Percentiles rank a stretch among this genome's conserved stretches.
These are phyloP conservation scores for Tyrophagus putrescentiae DNA, from an alignment of 1,140 invertebrate species.

Conservation along the genomic window DNA sequence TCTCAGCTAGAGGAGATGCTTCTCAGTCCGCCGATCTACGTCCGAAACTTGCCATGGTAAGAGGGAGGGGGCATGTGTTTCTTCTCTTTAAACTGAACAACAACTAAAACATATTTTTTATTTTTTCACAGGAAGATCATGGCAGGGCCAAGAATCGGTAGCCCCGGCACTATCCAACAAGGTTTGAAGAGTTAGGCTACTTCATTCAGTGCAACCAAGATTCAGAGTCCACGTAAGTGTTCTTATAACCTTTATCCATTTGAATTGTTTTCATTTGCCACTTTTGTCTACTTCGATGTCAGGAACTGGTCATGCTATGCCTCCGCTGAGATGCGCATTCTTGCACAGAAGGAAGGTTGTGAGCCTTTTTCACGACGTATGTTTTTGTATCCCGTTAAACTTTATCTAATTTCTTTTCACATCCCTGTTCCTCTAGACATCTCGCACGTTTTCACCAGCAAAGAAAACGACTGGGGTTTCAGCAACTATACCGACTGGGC, in stretches of 20 bases:
- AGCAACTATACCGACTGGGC: slow-evolving; percentile 87
- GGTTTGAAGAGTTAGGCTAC: slow-evolving; percentile 64
- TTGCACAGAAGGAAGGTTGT: slow-evolving; percentile 66
- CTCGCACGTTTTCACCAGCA: slow-evolving; percentile 64
- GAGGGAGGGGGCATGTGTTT: neutral
- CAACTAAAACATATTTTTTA: neutral
- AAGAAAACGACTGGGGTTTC: slow-evolving; percentile 98
- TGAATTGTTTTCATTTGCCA: neutral
- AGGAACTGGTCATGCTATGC: slow-evolving; percentile 91
- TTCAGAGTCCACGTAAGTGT: slow-evolving; percentile 56
- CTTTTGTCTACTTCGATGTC: slow-evolving; percentile 12
- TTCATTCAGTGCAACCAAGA: slow-evolving; percentile 68
- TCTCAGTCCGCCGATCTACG: slow-evolving; percentile 75
- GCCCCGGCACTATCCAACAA: slow-evolving; percentile 49
- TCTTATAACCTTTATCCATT: neutral
- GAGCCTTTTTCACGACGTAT: slow-evolving; percentile 63
- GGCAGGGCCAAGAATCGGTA: slow-evolving; percentile 92
- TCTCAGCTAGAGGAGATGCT: slow-evolving; percentile 75
- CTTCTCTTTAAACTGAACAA: neutral
- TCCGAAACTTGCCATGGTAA: slow-evolving; percentile 81
- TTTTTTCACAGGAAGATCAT: slow-evolving; percentile 63
- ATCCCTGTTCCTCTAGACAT: slow-evolving; percentile 61
- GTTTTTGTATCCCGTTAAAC: slow-evolving; percentile 28
- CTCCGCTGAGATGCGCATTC: slow-evolving; percentile 67
- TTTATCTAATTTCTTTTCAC: slow-evolving; percentile 27